phyloP scores from a whole-genome alignment of 1,140 invertebrate species.

The Oreohelix idahoensis region DNA sequence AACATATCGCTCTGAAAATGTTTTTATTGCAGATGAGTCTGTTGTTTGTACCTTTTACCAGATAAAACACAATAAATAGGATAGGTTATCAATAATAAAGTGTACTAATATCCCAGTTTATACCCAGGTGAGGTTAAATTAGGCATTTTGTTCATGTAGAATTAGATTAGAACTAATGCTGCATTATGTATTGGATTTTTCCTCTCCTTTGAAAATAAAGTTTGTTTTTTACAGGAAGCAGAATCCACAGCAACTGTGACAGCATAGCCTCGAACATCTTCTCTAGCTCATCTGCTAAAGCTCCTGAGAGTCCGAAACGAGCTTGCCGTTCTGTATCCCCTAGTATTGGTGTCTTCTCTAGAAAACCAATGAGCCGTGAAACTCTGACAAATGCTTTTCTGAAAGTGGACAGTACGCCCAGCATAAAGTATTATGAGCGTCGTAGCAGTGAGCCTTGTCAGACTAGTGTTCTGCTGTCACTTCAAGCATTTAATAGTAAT shows the following conservation, averaged over 20 bases:
- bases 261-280: conserved; percentile 28
- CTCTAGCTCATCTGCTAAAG: conserved; percentile 14
- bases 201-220: no score
- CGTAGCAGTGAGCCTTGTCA: conserved; percentile 59
- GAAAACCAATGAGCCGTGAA: conserved; percentile 27
- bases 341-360: conserved; percentile 25
- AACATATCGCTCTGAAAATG: no score
- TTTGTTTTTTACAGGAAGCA: conserved; percentile 11
- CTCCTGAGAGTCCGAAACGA: neutral
- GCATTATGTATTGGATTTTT: no score
- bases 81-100: no score
- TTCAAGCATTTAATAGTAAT: conserved; percentile 45
- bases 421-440: conserved; percentile 51
- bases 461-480: conserved; percentile 52
- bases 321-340: neutral
- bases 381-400: conserved; percentile 30
- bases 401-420: conserved; percentile 49
- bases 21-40: no score
- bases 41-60: no score
- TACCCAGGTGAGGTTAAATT: no score
- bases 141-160: no score
- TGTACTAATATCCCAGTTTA: no score
- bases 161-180: no score
- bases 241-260: conserved; percentile 11
- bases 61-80: no score